These are phyloP conservation scores for Dinothrombium tinctorium DNA, from an alignment of 1,140 invertebrate species.

Conservation along the genomic window DNA sequence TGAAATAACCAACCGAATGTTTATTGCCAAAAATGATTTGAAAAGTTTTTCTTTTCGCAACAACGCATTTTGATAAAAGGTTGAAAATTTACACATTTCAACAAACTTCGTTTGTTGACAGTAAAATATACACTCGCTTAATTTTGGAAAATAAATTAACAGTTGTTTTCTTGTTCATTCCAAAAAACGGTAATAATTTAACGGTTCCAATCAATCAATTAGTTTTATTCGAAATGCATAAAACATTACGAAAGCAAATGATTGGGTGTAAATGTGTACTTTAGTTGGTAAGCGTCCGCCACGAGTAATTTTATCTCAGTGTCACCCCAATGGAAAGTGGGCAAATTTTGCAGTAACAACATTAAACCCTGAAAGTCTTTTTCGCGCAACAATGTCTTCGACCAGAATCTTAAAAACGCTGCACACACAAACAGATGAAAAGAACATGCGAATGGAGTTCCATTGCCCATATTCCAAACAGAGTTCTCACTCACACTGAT, in stretches of 20 bases:
- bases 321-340: slow-evolving; percentile 87
- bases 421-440: slow-evolving; percentile 98
- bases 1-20: no score
- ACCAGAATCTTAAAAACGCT: slow-evolving; percentile 88
- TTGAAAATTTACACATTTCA: no score
- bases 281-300: slow-evolving; percentile 88
- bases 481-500: slow-evolving; percentile 1
- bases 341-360: slow-evolving; percentile 91
- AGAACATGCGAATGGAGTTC: slow-evolving; percentile 18
- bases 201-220: no score
- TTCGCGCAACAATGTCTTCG: slow-evolving; percentile 61
- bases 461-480: slow-evolving; percentile 6
- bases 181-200: no score
- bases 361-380: slow-evolving; percentile 93
- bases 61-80: no score
- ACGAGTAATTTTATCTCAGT: slow-evolving; percentile 77
- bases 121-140: no score
- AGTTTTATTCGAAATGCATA: no score
- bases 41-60: no score
- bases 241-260: slow-evolving; percentile 30
- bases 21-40: no score
- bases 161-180: no score
- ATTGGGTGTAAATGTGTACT: slow-evolving; percentile 90
- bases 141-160: no score
- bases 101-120: no score